Evolutionary conservation across 2,113 vertebrate genomes (phyloP).

Genomic region (Chauna torquata): DNA sequence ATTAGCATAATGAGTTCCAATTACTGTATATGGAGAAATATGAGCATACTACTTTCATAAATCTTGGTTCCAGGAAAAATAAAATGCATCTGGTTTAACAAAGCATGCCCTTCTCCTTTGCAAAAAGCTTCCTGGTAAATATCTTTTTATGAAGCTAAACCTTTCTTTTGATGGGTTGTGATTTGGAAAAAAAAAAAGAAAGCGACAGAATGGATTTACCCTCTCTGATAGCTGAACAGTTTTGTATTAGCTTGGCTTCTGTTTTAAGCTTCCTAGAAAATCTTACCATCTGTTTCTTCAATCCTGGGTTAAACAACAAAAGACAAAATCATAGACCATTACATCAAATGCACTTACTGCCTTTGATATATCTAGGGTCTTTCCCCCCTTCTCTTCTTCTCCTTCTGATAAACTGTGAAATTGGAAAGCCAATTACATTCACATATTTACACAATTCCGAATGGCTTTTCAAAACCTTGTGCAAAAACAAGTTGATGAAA

Average conservation of each 20-base stretch:
- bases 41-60: slow-evolving; percentile 82
- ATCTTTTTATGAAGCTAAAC: slow-evolving; percentile 75
- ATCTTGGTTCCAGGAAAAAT: slow-evolving; percentile 83
- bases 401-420: slow-evolving; percentile 70
- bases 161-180: slow-evolving; percentile 69
- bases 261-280: slow-evolving; percentile 81
- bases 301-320: slow-evolving; percentile 75
- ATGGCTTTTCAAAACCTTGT: slow-evolving; percentile 51
- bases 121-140: slow-evolving; percentile 75
- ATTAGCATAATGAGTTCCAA: slow-evolving; percentile 88
- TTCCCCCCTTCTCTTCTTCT: neutral
- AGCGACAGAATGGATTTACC: slow-evolving; percentile 71
- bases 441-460: slow-evolving; percentile 65
- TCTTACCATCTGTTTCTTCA: slow-evolving; percentile 84
- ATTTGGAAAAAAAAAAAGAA: slow-evolving; percentile 21
- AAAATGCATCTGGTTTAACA: slow-evolving; percentile 83
- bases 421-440: slow-evolving; percentile 68
- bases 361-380: slow-evolving; percentile 70
- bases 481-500: slow-evolving; percentile 43
- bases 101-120: slow-evolving; percentile 77
- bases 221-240: slow-evolving; percentile 76
- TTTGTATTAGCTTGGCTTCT: slow-evolving; percentile 81
- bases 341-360: slow-evolving; percentile 72
- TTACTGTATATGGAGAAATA: slow-evolving; percentile 86
- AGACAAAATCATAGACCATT: slow-evolving; percentile 74